These are phyloP conservation scores for Drosophila fuyamai DNA, from an alignment of 1,140 invertebrate genomes.

Conservation along the genomic window DNA sequence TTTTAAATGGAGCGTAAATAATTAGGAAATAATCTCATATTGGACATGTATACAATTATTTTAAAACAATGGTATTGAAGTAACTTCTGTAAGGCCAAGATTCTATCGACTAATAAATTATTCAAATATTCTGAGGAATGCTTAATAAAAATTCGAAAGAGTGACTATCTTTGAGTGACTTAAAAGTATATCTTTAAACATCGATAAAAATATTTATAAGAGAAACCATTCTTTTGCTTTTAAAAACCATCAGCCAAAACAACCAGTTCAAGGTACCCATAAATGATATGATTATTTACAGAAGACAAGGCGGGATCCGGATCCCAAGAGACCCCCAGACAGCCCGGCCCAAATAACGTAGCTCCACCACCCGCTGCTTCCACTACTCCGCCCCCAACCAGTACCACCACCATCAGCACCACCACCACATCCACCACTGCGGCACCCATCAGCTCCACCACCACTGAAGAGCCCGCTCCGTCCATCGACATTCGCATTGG, in stretches of 20 bases:
- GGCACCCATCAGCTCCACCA: conserved; percentile 22
- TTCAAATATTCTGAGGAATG: no score
- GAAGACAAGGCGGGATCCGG: neutral
- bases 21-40: no score
- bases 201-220: no score
- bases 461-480: conserved; percentile 48
- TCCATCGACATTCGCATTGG: conserved; percentile 70
- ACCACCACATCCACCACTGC: conserved; percentile 17
- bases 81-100: no score
- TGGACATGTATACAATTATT: no score
- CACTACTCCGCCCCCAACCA: conserved; percentile 1
- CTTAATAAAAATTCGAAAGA: no score
- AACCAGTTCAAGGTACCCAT: neutral
- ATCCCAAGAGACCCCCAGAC: neutral
- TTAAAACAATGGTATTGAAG: no score
- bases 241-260: neutral
- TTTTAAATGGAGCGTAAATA: no score
- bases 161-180: no score
- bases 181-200: no score
- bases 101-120: no score
- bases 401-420: neutral
- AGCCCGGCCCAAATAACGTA: conserved; percentile 5
- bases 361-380: conserved; percentile 8
- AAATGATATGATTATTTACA: conserved; percentile 2
- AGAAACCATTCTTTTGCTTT: neutral